Evolutionary conservation across 1,140 invertebrate species (phyloP).

Genomic region (Acromyrmex charruanus): DNA sequence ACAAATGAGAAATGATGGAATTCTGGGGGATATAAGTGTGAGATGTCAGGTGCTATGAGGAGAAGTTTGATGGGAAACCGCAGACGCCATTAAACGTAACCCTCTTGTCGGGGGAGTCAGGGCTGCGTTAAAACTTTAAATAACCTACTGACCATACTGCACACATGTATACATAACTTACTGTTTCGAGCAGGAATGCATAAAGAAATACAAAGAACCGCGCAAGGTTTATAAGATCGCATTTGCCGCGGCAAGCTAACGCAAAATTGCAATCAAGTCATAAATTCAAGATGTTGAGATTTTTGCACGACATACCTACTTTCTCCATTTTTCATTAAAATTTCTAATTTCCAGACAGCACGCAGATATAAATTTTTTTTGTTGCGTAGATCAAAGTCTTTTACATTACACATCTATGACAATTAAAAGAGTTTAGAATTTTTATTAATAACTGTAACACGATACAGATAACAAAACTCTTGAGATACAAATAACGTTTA

Average conservation of each 20-base stretch:
- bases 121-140: slow-evolving; percentile 78
- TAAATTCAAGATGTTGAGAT: background rate
- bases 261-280: slow-evolving; percentile 17
- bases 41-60: slow-evolving; percentile 59
- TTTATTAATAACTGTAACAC: background rate
- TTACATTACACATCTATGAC: background rate
- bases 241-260: slow-evolving; percentile 4
- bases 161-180: slow-evolving; percentile 38
- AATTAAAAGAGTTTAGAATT: background rate
- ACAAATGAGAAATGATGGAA: slow-evolving; percentile 28
- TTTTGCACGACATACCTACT: background rate
- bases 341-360: background rate
- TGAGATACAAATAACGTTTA: background rate
- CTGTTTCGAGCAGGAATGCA: slow-evolving; percentile 70
- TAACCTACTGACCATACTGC: slow-evolving; percentile 79
- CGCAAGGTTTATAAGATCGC: slow-evolving; percentile 41
- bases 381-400: background rate
- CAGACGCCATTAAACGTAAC: slow-evolving; percentile 78
- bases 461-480: background rate
- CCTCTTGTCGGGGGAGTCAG: slow-evolving; percentile 58
- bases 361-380: background rate
- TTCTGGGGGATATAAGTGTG: slow-evolving; percentile 6
- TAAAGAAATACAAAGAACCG: slow-evolving; percentile 48
- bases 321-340: background rate
- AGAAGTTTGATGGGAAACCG: slow-evolving; percentile 80